A percentile compares a stretch with the other conserved stretches of the same genome.
phyloP scores from a whole-genome alignment of 2,888 invertebrate genomes.

The Tipula lateralis region DNA sequence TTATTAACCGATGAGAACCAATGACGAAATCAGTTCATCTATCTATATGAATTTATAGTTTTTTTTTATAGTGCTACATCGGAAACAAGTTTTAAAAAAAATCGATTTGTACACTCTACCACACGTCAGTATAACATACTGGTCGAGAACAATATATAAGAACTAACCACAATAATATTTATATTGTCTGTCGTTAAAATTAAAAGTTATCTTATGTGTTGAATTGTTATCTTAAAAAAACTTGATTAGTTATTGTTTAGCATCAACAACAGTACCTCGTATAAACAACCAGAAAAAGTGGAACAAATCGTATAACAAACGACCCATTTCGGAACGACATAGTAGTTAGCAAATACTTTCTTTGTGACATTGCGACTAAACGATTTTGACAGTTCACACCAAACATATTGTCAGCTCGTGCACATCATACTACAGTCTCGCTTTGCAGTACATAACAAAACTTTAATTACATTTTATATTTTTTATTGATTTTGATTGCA shows the following conservation, averaged over 20 bases:
- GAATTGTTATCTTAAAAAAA: not conserved
- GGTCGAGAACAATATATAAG: not conserved
- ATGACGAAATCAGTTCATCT: not conserved
- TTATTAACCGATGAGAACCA: not conserved
- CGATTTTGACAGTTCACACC: not conserved
- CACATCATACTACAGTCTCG: not conserved
- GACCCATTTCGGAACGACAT: not conserved
- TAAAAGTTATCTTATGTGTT: not conserved
- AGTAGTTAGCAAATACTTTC: too few relatives aligned
- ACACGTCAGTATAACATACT: not conserved
- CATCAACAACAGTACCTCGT: not conserved
- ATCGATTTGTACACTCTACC: not conserved
- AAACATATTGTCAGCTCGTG: not conserved
- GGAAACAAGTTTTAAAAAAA: not conserved
- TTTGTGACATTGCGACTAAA: not conserved
- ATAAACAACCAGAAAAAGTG: not conserved
- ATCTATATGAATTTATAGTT: not conserved
- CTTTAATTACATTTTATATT: not conserved
- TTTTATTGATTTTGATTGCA: conserved; percentile 14
- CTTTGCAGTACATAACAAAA: not conserved
- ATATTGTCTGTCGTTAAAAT: not conserved
- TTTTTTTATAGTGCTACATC: not conserved
- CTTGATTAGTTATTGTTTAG: conserved; percentile 3
- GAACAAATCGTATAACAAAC: not conserved
- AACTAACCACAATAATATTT: not conserved